Evolutionary conservation across 2,113 vertebrate species (phyloP).

Genomic region (Gasterosteus nipponicus): DNA sequence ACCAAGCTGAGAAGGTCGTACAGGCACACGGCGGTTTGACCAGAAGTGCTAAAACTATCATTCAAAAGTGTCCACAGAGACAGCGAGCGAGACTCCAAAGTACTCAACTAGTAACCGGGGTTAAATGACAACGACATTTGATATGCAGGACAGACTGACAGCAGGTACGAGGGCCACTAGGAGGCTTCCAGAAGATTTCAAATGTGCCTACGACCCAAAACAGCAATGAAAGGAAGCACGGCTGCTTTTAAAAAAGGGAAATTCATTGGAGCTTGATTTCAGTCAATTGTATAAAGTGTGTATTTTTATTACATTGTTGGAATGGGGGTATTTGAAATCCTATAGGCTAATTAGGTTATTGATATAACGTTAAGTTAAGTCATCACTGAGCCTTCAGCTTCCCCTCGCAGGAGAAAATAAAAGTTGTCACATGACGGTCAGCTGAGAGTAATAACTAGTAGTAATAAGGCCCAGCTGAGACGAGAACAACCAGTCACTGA

Average conservation of each 20-base stretch:
- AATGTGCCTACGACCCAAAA: background rate
- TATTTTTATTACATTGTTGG: background rate
- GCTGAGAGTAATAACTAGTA: constrained; percentile 35
- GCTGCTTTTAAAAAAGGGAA: background rate
- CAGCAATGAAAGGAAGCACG: background rate
- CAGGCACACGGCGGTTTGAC: background rate
- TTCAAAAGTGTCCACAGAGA: background rate
- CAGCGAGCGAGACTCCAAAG: background rate
- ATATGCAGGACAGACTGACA: background rate
- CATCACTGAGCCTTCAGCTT: background rate
- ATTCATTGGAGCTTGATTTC: background rate
- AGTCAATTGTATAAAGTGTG: background rate
- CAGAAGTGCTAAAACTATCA: background rate
- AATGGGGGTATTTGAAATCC: background rate
- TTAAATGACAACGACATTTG: background rate
- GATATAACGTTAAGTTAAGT: background rate
- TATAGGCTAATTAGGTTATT: background rate
- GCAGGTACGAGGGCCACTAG: background rate
- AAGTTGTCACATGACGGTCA: constrained; percentile 52
- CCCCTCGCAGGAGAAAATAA: background rate
- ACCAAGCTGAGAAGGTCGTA: background rate
- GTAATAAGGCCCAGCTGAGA: background rate
- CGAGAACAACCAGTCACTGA: background rate
- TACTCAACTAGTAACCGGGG: background rate
- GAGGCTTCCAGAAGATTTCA: background rate